phyloP scores from a whole-genome alignment of 2,797 vertebrate species.

The Gambusia yucatana region DNA sequence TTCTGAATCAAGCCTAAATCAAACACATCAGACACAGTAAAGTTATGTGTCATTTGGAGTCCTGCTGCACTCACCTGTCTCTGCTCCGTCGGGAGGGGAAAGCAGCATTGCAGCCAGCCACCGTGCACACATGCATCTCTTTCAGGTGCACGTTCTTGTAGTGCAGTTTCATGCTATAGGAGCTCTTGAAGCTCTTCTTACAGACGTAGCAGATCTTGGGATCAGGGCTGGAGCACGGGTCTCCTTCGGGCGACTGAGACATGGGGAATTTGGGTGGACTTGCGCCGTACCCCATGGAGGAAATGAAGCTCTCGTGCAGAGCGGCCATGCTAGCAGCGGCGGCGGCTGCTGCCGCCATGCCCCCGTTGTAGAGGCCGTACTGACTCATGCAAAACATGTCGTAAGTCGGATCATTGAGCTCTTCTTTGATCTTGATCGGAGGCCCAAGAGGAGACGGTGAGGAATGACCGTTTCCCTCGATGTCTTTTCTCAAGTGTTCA shows the following conservation, averaged over 20 bases:
- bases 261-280: slow-evolving; percentile 93
- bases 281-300: slow-evolving; percentile 92
- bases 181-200: slow-evolving; percentile 99
- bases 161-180: slow-evolving; percentile 99
- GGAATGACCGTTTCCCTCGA: slow-evolving; percentile 87
- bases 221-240: slow-evolving; percentile 94
- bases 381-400: slow-evolving; percentile 99
- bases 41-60: slow-evolving; percentile 23
- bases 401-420: slow-evolving; percentile 95
- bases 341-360: slow-evolving; percentile 85
- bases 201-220: slow-evolving; percentile 99
- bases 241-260: slow-evolving; percentile 90
- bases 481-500: slow-evolving; percentile 84
- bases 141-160: slow-evolving; percentile 99
- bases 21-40: slow-evolving; percentile 24
- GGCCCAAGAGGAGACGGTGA: slow-evolving; percentile 87
- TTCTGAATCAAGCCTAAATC: slow-evolving; percentile 53
- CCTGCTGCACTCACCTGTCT: slow-evolving; percentile 92
- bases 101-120: slow-evolving; percentile 97
- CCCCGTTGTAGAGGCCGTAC: slow-evolving; percentile 95
- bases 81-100: slow-evolving; percentile 98
- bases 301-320: slow-evolving; percentile 94
- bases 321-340: slow-evolving; percentile 97
- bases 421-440: slow-evolving; percentile 95
- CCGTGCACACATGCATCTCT: slow-evolving; percentile 99